Conservation (phyloP, 1,140 invertebrate genomes). For the Rhopalosiphum padi region DNA sequence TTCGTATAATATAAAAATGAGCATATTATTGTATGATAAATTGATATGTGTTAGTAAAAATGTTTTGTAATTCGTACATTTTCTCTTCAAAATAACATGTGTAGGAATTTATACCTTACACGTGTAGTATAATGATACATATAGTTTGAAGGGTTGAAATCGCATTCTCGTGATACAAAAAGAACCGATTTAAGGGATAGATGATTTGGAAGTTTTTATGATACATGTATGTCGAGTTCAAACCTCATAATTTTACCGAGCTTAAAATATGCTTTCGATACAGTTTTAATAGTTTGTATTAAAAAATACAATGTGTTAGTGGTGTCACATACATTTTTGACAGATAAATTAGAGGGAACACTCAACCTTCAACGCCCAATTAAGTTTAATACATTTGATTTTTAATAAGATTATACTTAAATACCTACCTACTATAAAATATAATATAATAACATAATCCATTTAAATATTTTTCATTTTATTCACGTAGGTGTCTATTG, state of each 20-base stretch:
- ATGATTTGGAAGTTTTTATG: constrained; percentile 6
- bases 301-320: background rate
- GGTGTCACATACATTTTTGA: background rate
- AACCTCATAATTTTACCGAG: background rate
- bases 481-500: background rate
- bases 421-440: background rate
- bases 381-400: background rate
- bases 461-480: background rate
- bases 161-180: background rate
- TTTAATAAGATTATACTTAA: too few species aligned
- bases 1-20: background rate
- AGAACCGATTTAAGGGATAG: background rate
- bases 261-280: background rate
- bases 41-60: background rate
- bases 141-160: background rate
- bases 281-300: background rate
- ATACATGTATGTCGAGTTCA: background rate
- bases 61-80: background rate
- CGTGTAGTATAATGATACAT: background rate
- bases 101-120: background rate
- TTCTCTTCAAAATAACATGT: background rate
- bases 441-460: background rate
- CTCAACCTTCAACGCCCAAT: background rate
- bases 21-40: background rate
- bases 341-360: background rate